Evolutionary conservation across 2,113 vertebrate genomes (phyloP).

Genomic region (Eira barbara): DNA sequence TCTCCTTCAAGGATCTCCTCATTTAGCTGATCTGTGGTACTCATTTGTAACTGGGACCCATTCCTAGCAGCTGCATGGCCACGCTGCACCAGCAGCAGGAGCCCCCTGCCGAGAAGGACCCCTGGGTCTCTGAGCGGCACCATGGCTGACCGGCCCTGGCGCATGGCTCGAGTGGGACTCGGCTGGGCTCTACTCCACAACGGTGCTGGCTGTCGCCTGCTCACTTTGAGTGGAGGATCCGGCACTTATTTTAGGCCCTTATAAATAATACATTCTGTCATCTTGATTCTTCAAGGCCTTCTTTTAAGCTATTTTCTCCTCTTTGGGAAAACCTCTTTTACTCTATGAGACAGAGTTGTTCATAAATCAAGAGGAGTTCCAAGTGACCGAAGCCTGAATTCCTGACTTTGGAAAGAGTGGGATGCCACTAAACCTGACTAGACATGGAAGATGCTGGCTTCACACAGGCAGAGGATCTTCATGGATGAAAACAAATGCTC

Average conservation of each 20-base stretch:
- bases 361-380: conserved; percentile 70
- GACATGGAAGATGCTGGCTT: background rate
- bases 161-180: background rate
- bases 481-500: background rate
- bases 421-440: background rate
- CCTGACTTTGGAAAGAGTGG: background rate
- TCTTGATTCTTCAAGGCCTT: conserved; percentile 67
- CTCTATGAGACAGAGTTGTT: conserved; percentile 56
- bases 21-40: background rate
- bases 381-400: conserved; percentile 40
- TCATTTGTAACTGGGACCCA: background rate
- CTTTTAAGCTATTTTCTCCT: conserved; percentile 59
- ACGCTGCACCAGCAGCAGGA: background rate
- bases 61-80: background rate
- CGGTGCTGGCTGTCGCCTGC: conserved; percentile 40
- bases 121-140: background rate
- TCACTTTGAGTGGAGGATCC: conserved; percentile 54
- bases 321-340: conserved; percentile 65
- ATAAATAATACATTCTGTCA: conserved; percentile 75
- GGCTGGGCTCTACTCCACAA: background rate
- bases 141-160: background rate
- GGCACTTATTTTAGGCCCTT: conserved; percentile 64
- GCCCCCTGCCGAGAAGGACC: background rate
- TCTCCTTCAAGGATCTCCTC: background rate
- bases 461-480: background rate